Conservation (phyloP, 2,888 invertebrate genomes). For the Arge pagana region DNA sequence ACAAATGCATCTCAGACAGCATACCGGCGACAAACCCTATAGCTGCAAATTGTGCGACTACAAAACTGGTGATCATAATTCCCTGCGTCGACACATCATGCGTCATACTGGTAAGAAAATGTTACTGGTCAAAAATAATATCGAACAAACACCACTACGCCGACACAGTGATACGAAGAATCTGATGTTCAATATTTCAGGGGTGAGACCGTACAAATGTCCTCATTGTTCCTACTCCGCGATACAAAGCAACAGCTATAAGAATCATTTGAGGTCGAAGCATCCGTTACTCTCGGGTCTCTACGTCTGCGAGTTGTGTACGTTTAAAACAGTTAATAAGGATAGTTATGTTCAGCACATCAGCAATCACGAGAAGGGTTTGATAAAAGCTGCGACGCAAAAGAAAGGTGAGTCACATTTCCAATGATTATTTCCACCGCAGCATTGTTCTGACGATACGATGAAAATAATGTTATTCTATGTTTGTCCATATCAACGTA, state of each 20-base stretch:
- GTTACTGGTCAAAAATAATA: slow-evolving; percentile 55
- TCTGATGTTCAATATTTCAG: too few relatives aligned
- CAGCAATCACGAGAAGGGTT: slow-evolving; percentile 62
- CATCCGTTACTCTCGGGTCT: slow-evolving; percentile 60
- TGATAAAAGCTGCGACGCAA: slow-evolving; percentile 46
- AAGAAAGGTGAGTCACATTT: slow-evolving; percentile 39
- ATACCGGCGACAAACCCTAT: slow-evolving; percentile 79
- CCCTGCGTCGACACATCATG: slow-evolving; percentile 69
- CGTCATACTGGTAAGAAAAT: slow-evolving; percentile 65
- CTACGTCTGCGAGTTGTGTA: slow-evolving; percentile 62
- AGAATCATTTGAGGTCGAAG: slow-evolving; percentile 64
- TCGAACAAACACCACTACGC: too few relatives aligned
- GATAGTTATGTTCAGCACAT: slow-evolving; percentile 62
- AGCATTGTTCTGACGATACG: not conserved
- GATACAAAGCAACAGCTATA: slow-evolving; percentile 72
- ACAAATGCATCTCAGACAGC: slow-evolving; percentile 73
- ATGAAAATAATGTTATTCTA: not conserved
- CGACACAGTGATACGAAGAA: too few relatives aligned
- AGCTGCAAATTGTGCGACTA: slow-evolving; percentile 73
- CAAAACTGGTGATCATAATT: slow-evolving; percentile 76
- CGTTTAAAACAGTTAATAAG: slow-evolving; percentile 66
- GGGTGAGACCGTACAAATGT: slow-evolving; percentile 66
- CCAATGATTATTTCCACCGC: not conserved
- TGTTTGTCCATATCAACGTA: slow-evolving; percentile 31
- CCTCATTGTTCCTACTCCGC: slow-evolving; percentile 70